phyloP scores from a whole-genome alignment of 2,888 invertebrate species.

The Apeira syringaria region DNA sequence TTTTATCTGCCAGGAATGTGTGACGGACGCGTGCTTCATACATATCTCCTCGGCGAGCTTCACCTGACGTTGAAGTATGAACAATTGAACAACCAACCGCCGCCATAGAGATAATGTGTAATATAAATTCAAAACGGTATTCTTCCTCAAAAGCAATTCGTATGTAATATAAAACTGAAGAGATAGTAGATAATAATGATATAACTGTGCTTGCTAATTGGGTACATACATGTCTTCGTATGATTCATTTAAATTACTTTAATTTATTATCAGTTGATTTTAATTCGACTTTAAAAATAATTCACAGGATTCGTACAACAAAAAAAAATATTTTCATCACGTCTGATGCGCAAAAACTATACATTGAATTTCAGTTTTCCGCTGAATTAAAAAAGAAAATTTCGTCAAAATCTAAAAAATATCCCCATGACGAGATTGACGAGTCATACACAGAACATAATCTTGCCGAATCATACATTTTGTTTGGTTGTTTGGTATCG shows the following conservation, averaged over 20 bases:
- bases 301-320: neutral
- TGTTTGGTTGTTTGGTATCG: too few species aligned
- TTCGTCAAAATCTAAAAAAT: too few species aligned
- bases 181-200: conserved; percentile 43
- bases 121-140: conserved; percentile 66
- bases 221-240: conserved; percentile 35
- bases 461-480: too few species aligned
- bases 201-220: conserved; percentile 47
- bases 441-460: too few species aligned
- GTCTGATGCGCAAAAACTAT: too few species aligned
- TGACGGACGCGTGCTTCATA: conserved; percentile 53
- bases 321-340: neutral
- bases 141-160: conserved; percentile 41
- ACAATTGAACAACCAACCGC: conserved; percentile 36
- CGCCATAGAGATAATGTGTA: conserved; percentile 59
- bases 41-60: conserved; percentile 52
- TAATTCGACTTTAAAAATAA: neutral
- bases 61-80: conserved; percentile 46
- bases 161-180: conserved; percentile 46
- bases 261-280: conserved; percentile 3
- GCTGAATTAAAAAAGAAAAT: too few species aligned
- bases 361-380: too few species aligned
- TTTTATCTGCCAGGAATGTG: conserved; percentile 54
- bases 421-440: too few species aligned
- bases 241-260: too few species aligned